These are phyloP conservation scores for Lycodopsis pacificus DNA, from an alignment of 2,797 vertebrate species.

Conservation along the genomic window DNA sequence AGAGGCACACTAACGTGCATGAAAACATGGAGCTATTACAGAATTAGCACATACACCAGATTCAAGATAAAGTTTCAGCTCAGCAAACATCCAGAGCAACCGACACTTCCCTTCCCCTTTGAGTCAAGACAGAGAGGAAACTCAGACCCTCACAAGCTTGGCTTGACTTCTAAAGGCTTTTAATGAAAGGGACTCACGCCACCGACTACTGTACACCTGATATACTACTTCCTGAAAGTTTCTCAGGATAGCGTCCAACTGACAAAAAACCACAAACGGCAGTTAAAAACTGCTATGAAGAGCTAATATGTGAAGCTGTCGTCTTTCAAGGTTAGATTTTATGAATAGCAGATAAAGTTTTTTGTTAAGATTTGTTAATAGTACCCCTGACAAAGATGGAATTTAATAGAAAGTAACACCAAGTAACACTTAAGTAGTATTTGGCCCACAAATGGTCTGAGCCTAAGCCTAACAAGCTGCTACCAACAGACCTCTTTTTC, in stretches of 20 bases:
- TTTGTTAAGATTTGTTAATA: conserved; percentile 31
- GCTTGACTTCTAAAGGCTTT: conserved; percentile 65
- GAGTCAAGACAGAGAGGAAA: conserved; percentile 72
- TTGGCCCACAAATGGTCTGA: conserved; percentile 33
- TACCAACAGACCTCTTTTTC: conserved; percentile 30
- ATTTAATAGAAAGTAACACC: conserved; percentile 16
- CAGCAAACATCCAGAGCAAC: conserved; percentile 69
- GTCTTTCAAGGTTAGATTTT: conserved; percentile 24
- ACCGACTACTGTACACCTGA: conserved; percentile 72
- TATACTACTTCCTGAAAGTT: conserved; percentile 68
- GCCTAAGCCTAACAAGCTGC: conserved; percentile 11
- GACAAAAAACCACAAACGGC: conserved; percentile 51
- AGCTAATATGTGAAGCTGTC: conserved; percentile 48
- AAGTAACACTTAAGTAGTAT: conserved; percentile 28
- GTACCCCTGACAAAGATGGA: conserved; percentile 8
- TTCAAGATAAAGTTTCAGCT: conserved; percentile 78
- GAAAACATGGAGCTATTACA: conserved; percentile 56
- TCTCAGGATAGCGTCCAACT: conserved; percentile 49
- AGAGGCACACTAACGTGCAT: conserved; percentile 22
- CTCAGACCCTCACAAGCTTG: conserved; percentile 67
- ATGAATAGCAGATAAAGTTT: conserved; percentile 27
- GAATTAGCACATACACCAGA: conserved; percentile 72
- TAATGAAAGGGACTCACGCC: conserved; percentile 67
- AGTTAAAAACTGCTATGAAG: conserved; percentile 50
- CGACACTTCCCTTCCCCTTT: conserved; percentile 69